Evolutionary conservation across 2,888 invertebrate genomes (phyloP).

Genomic region (Microchrysa polita): DNA sequence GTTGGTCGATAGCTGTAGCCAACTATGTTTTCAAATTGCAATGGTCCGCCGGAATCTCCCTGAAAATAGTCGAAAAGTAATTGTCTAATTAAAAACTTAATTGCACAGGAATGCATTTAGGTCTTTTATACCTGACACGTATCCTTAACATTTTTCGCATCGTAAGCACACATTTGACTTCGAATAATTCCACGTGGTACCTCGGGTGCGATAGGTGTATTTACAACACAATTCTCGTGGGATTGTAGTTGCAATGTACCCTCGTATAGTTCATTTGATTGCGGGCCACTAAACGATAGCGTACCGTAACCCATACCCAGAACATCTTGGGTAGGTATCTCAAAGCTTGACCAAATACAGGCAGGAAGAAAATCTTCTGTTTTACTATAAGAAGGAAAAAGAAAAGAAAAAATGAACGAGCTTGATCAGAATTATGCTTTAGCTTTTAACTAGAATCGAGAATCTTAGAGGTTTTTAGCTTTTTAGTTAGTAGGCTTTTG

Average conservation of each 20-base stretch:
- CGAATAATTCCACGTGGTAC: slow-evolving; percentile 53
- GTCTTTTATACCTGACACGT: slow-evolving; percentile 50
- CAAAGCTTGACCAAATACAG: slow-evolving; percentile 25
- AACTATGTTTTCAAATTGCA: slow-evolving; percentile 45
- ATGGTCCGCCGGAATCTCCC: slow-evolving; percentile 54
- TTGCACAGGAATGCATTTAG: neutral
- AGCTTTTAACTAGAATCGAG: too few species aligned
- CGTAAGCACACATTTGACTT: slow-evolving; percentile 57
- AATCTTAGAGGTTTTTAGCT: too few species aligned
- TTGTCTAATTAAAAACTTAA: neutral
- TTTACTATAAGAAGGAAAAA: too few species aligned
- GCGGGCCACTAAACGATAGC: slow-evolving; percentile 44
- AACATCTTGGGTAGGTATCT: slow-evolving; percentile 2
- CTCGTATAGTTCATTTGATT: slow-evolving; percentile 52
- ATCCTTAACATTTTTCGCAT: slow-evolving; percentile 51
- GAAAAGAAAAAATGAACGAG: too few species aligned
- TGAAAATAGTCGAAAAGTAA: slow-evolving; percentile 48
- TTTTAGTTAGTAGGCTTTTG: too few species aligned
- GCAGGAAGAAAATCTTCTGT: slow-evolving; percentile 19
- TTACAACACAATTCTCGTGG: slow-evolving; percentile 33
- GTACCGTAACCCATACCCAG: slow-evolving; percentile 52
- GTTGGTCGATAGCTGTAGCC: slow-evolving; percentile 45
- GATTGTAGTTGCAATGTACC: slow-evolving; percentile 49
- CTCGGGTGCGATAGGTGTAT: slow-evolving; percentile 19
- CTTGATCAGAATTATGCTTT: too few species aligned